Percentiles rank a stretch among this genome's conserved stretches.
phyloP scores from a whole-genome alignment of 2,113 vertebrate species.

The Salvator merianae region DNA sequence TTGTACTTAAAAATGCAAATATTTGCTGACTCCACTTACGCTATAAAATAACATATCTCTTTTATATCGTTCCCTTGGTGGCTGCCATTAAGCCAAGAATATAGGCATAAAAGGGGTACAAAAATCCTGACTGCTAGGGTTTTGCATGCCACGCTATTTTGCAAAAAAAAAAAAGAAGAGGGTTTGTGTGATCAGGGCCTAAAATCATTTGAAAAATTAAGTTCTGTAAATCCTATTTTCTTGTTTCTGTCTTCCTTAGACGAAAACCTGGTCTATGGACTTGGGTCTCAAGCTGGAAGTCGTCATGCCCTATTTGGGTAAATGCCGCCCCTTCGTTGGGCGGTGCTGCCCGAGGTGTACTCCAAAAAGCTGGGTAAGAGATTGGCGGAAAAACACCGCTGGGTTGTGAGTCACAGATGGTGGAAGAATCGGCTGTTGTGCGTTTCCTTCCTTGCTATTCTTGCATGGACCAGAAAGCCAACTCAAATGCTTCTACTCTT shows the following conservation, averaged over 20 bases:
- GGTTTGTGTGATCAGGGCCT: not conserved
- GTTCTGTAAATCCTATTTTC: accelerated
- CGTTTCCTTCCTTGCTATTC: too few relatives aligned
- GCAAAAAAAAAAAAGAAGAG: too few relatives aligned
- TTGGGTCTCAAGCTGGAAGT: slow-evolving; percentile 61
- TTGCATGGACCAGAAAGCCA: too few relatives aligned
- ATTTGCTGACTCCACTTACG: not conserved
- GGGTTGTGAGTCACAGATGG: not conserved
- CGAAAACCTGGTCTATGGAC: slow-evolving; percentile 22
- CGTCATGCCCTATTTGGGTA: slow-evolving; percentile 69
- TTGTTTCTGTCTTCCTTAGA: slow-evolving; percentile 39
- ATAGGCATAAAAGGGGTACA: not conserved
- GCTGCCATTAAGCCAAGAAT: not conserved
- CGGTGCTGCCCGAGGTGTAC: slow-evolving; percentile 78
- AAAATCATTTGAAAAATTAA: not conserved
- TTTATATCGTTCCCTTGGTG: not conserved
- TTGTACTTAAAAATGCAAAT: not conserved
- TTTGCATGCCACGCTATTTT: not conserved
- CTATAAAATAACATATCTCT: not conserved
- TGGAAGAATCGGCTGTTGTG: not conserved
- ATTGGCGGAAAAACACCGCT: not conserved
- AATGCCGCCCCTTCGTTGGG: slow-evolving; percentile 46
- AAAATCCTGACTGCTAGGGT: not conserved
- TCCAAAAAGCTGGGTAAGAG: slow-evolving; percentile 75
- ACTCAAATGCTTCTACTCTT: too few relatives aligned